phyloP scores from a whole-genome alignment of 2,113 vertebrate genomes.

The Oryzias melastigma region DNA sequence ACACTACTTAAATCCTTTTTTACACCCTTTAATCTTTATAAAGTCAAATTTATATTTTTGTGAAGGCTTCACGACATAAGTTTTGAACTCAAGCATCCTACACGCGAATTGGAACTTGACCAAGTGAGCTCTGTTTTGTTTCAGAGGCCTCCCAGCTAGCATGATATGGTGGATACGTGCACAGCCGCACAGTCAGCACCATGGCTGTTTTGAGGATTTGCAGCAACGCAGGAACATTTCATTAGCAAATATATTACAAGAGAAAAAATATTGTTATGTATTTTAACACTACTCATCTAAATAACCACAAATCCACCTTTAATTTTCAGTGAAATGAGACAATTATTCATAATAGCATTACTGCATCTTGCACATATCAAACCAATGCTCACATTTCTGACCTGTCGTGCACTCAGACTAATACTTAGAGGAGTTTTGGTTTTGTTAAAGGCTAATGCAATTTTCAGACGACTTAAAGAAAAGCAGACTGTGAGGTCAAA shows the following conservation, averaged over 20 bases:
- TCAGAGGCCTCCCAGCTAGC: conserved; percentile 10
- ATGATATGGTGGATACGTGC: conserved; percentile 35
- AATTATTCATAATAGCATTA: too few species aligned
- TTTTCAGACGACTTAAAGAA: neutral
- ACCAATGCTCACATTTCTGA: neutral
- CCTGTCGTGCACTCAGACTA: neutral
- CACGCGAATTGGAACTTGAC: conserved; percentile 23
- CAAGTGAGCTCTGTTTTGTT: conserved; percentile 30
- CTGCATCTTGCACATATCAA: neutral
- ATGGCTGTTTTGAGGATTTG: neutral
- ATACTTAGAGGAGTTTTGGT: neutral
- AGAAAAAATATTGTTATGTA: too few species aligned
- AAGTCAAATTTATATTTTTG: neutral
- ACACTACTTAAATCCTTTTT: too few species aligned
- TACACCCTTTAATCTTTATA: too few species aligned
- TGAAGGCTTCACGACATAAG: neutral
- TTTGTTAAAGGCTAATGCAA: neutral
- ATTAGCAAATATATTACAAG: too few species aligned
- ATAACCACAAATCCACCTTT: too few species aligned
- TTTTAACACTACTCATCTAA: too few species aligned
- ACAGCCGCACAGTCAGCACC: conserved; percentile 12
- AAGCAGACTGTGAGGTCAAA: neutral
- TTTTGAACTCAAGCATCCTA: fast-evolving
- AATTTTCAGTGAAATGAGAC: too few species aligned
- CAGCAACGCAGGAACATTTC: too few species aligned